Conservation (phyloP, 1,140 invertebrate species). For the Drosophila busckii region DNA sequence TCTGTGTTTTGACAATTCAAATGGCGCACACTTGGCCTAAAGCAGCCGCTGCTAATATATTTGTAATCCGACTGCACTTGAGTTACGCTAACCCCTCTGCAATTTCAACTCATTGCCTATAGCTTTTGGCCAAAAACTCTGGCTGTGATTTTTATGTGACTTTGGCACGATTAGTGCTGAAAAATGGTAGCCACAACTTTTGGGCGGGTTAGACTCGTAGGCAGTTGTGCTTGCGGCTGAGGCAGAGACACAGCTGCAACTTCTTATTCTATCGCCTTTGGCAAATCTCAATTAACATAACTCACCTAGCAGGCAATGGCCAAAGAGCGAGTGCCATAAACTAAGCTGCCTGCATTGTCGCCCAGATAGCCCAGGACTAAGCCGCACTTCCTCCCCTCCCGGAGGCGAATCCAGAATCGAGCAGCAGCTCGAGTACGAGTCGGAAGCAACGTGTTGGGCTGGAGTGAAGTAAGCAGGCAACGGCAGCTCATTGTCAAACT, state of each 20-base stretch:
- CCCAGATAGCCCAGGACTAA: constrained; percentile 32
- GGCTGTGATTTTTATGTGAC: constrained; percentile 50
- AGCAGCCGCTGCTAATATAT: too few species aligned
- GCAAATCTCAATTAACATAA: constrained; percentile 69
- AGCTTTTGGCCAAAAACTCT: constrained; percentile 21
- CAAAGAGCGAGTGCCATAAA: constrained; percentile 16
- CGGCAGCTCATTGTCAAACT: constrained; percentile 60
- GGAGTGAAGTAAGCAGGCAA: constrained; percentile 16
- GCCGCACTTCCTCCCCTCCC: constrained; percentile 31
- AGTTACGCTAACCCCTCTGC: too few species aligned
- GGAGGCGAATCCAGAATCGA: constrained; percentile 3
- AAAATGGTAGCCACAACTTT: constrained; percentile 50
- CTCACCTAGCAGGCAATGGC: constrained; percentile 50
- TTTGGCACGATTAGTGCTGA: constrained; percentile 46
- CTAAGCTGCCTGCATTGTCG: constrained; percentile 36
- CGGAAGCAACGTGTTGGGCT: constrained; percentile 9
- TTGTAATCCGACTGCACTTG: too few species aligned
- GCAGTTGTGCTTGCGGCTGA: not conserved
- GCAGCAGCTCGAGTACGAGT: not conserved
- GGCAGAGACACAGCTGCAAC: constrained; percentile 26
- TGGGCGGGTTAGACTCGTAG: too few species aligned
- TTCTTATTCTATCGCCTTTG: constrained; percentile 44
- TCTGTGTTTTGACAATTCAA: too few species aligned
- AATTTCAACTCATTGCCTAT: too few species aligned
- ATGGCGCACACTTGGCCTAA: too few species aligned